phyloP scores from a whole-genome alignment of 2,888 invertebrate genomes.

The Leptopilina myrica region DNA sequence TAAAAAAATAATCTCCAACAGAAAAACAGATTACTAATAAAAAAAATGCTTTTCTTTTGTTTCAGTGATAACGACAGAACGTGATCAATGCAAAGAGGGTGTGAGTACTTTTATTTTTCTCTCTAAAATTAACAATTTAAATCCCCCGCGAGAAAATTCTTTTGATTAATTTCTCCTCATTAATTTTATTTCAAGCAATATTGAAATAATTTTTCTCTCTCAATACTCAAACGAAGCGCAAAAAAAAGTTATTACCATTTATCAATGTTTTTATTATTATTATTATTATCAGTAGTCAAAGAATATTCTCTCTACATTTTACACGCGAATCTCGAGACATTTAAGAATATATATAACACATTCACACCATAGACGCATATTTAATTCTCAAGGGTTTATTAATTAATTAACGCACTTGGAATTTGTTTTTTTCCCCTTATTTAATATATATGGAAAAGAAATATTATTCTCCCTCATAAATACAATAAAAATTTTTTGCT shows the following conservation, averaged over 20 bases:
- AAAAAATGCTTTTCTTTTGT: neutral
- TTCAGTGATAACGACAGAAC: neutral
- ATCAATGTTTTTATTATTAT: no score
- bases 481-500: neutral
- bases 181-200: no score
- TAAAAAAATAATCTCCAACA: no score
- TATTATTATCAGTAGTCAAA: no score
- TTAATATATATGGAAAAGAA: neutral
- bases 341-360: neutral
- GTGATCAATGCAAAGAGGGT: neutral
- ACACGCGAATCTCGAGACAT: neutral
- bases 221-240: no score
- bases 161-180: no score
- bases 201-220: no score
- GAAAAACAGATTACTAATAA: no score
- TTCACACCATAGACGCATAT: neutral
- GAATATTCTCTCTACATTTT: neutral
- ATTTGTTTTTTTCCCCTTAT: neutral
- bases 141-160: no score
- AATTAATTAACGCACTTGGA: neutral
- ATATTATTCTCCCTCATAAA: neutral
- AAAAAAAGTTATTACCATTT: no score
- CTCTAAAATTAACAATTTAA: neutral
- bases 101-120: neutral
- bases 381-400: slow-evolving; percentile 8